These are phyloP conservation scores for Perca schrenkii DNA, from an alignment of 2,113 vertebrate genomes.

Conservation along the genomic window DNA sequence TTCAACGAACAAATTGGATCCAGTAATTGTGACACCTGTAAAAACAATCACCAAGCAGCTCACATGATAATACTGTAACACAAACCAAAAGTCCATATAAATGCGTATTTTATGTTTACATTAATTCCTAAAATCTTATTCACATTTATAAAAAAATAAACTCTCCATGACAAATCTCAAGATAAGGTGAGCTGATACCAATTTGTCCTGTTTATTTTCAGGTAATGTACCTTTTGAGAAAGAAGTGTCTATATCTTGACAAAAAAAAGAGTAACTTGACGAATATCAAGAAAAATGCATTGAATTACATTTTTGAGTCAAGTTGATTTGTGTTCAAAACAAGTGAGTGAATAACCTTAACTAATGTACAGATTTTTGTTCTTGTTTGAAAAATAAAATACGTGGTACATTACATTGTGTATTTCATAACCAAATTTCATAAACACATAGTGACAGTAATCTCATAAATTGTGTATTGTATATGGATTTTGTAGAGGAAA, in stretches of 20 bases:
- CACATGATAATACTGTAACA: not conserved
- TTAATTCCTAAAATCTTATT: not conserved
- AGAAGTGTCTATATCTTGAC: not conserved
- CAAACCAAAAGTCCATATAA: not conserved
- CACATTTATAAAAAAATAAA: not conserved
- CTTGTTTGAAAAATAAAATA: not conserved
- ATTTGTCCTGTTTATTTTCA: not conserved
- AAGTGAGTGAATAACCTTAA: not conserved
- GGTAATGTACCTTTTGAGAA: not conserved
- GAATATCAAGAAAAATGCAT: not conserved
- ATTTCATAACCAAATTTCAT: not conserved
- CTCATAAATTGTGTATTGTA: not conserved
- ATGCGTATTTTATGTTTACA: not conserved
- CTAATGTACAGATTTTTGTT: not conserved
- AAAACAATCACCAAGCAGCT: not conserved
- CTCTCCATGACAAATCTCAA: not conserved
- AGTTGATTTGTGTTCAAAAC: not conserved
- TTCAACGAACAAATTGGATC: not conserved
- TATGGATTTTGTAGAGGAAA: not conserved
- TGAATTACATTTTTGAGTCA: not conserved
- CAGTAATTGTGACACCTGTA: not conserved
- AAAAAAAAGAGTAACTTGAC: not conserved
- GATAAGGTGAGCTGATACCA: not conserved
- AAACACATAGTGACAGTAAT: not conserved
- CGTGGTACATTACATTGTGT: not conserved